These are phyloP conservation scores for Cheilosia scutellata DNA, from an alignment of 2,888 invertebrate genomes.

Conservation along the genomic window DNA sequence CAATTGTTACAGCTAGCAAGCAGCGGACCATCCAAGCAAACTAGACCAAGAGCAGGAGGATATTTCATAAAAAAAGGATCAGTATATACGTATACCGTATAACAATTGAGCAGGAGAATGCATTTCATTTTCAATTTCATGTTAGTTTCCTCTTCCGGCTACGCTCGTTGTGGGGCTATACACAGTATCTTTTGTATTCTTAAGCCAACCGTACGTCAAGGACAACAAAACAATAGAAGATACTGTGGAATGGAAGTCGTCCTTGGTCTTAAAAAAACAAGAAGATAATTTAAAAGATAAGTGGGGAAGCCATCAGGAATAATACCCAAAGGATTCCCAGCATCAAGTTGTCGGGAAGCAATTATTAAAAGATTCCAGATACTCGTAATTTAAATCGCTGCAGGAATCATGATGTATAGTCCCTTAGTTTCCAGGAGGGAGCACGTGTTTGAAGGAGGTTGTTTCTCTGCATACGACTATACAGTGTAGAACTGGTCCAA, in stretches of 20 bases:
- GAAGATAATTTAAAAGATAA: background rate
- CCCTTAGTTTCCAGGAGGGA: background rate
- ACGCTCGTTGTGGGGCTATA: background rate
- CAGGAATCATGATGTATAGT: background rate
- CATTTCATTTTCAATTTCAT: conserved; percentile 74
- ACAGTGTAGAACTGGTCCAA: too few species aligned
- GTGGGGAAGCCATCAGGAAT: background rate
- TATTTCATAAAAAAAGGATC: conserved; percentile 27
- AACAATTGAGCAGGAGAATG: conserved; percentile 65
- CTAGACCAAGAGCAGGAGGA: conserved; percentile 52
- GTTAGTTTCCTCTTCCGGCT: conserved; percentile 55
- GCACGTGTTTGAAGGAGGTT: background rate
- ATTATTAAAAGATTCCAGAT: conserved; percentile 32
- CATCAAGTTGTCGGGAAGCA: conserved; percentile 44
- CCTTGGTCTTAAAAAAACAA: background rate
- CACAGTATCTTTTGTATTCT: conserved; percentile 27
- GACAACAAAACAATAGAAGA: background rate
- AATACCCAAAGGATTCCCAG: conserved; percentile 16
- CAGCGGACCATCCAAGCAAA: conserved; percentile 64
- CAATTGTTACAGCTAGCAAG: conserved; percentile 63
- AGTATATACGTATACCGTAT: conserved; percentile 7
- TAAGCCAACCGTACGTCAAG: conserved; percentile 25
- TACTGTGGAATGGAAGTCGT: background rate
- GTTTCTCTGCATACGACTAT: too few species aligned
- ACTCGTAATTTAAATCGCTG: conserved; percentile 14